Base-by-base conservation (phyloP, 2,113 vertebrate genomes). In the Antechinus flavipes region DNA sequence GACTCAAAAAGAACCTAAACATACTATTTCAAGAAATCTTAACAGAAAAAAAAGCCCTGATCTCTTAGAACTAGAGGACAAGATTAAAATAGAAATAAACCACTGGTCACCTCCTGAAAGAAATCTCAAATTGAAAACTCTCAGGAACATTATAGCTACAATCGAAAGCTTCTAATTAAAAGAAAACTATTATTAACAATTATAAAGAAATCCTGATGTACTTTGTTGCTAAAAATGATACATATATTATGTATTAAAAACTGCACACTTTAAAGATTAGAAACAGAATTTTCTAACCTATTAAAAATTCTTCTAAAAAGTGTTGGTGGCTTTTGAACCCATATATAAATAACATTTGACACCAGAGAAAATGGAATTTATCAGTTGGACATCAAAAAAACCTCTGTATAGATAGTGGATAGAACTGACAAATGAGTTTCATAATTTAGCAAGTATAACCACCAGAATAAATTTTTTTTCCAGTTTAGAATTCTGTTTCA, bases 401-500 rank as follows among this genome's bases (percentile, higher is more conserved):
- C 30, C 35, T 76, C 16, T 76, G 61, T 3, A 19, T 76, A 76
- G 19, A 76, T 19, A 11, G 27, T n/a, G 35, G 61, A n/a, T 76
- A 76, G 61, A 3, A 61, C 11, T 68, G 61, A 76, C 61, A 76
- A 76, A 76, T n/a, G 35, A 76, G 12, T 76, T 14, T 76, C 61
- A 35, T n/a, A 16, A 76, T 76, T 76, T 76, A n/a, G 61, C 12
- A 76, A 76, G 61, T 76, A n/a, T 76, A 76, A n/a, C 1, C 30
- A 76, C 50, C 8, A 50, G 7, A 50, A 7, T 50, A 11, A 52
- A 0, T 52, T 52, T 52, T 52, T 96, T 95, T 93, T 94, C 54
- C 92, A 93, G 94, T 97, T 95, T 94, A 95, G 56, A 92, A 23
- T 90, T 25, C 89, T 91, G 93, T 97, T 35, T 47, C 76, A 84